A percentile compares a stretch with the other conserved stretches of the same genome.
phyloP scores from a whole-genome alignment of 2,113 vertebrate species.

The Uria aalge region DNA sequence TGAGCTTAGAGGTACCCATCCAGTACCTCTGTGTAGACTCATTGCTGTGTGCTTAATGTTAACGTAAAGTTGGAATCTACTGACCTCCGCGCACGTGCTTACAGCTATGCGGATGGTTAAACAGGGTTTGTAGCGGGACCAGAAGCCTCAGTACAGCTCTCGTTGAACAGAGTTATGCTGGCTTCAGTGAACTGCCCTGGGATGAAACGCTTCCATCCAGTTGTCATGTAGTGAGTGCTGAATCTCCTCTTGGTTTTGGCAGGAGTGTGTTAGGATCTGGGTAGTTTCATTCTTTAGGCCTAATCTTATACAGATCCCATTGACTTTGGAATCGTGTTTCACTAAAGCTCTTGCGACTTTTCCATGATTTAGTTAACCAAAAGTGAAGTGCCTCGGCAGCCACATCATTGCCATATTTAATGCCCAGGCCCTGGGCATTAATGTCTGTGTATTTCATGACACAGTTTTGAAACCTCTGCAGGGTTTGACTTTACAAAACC shows the following conservation, averaged over 20 bases:
- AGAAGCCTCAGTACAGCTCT: not conserved
- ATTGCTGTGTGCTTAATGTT: not conserved
- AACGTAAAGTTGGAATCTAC: rapidly evolving
- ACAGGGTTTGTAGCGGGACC: rapidly evolving
- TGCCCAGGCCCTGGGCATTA: not conserved
- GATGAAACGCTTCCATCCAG: not conserved
- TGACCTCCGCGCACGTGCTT: rapidly evolving
- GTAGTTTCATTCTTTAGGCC: not conserved
- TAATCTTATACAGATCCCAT: not conserved
- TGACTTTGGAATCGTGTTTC: rapidly evolving
- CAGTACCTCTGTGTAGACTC: not conserved
- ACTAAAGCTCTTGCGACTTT: not conserved
- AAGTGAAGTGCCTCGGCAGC: not conserved
- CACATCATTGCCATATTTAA: not conserved
- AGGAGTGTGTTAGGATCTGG: not conserved
- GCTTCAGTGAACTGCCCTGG: not conserved
- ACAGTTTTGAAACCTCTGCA: not conserved
- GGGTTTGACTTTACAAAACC: not conserved
- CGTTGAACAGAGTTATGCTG: rapidly evolving
- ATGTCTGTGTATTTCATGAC: not conserved
- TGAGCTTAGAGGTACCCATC: not conserved
- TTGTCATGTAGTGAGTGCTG: rapidly evolving
- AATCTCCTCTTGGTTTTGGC: not conserved
- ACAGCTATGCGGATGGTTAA: rapidly evolving
- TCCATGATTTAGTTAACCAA: not conserved